phyloP scores from a whole-genome alignment of 1,140 invertebrate species.

The Glossosoma conforme region DNA sequence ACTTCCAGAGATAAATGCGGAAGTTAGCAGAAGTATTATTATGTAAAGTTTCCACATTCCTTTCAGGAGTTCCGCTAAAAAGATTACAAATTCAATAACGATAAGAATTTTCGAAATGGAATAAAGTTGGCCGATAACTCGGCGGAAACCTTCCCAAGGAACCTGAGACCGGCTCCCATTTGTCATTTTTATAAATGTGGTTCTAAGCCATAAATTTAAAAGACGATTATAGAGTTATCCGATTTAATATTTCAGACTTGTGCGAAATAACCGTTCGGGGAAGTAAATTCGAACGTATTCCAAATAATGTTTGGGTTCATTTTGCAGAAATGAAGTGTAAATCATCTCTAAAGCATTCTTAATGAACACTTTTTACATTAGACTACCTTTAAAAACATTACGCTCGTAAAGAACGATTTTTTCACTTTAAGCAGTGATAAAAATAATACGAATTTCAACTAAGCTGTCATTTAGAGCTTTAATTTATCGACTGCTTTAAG shows the following conservation, averaged over 20 bases:
- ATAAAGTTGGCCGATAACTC: constrained; percentile 13
- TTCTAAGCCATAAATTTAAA: constrained; percentile 11
- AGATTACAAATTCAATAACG: constrained; percentile 19
- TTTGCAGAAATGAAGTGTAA: neutral
- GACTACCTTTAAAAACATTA: too few species aligned
- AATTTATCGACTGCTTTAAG: too few species aligned
- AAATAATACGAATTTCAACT: too few species aligned
- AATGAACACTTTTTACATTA: constrained; percentile 2
- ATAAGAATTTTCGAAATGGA: constrained; percentile 10
- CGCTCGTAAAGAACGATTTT: too few species aligned
- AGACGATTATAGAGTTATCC: constrained; percentile 17
- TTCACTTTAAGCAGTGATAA: too few species aligned
- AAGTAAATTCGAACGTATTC: constrained; percentile 1
- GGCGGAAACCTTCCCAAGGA: neutral
- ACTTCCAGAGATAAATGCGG: constrained; percentile 8
- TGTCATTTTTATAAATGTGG: constrained; percentile 19
- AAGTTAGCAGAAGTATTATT: constrained; percentile 10
- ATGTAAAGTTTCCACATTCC: constrained; percentile 13
- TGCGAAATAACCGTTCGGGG: neutral
- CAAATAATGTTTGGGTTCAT: neutral
- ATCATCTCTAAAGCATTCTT: neutral
- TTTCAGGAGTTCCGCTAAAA: constrained; percentile 7
- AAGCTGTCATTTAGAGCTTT: too few species aligned
- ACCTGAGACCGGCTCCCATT: constrained; percentile 3
- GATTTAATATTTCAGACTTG: constrained; percentile 13